These are phyloP conservation scores for Dryas iulia DNA, from an alignment of 1,140 invertebrate species.

Conservation along the genomic window DNA sequence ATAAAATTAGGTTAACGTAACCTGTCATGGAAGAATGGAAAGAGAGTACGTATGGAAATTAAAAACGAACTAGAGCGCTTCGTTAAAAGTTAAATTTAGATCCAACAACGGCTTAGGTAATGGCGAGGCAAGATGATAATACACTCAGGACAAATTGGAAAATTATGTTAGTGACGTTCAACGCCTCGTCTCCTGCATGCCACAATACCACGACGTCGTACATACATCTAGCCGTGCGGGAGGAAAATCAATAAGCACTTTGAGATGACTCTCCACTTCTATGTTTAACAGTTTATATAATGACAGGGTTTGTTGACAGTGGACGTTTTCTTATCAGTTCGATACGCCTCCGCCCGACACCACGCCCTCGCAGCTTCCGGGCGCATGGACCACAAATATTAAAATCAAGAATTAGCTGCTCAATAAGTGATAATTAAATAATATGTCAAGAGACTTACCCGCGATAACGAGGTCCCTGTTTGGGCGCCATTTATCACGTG, in stretches of 20 bases:
- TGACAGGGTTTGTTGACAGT: slow-evolving; percentile 70
- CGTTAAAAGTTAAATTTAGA: slow-evolving; percentile 34
- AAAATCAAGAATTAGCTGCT: background rate
- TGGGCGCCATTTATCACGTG: slow-evolving; percentile 73
- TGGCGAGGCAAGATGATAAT: slow-evolving; percentile 28
- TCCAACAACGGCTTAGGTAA: slow-evolving; percentile 23
- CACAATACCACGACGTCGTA: slow-evolving; percentile 24
- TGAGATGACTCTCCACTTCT: slow-evolving; percentile 51
- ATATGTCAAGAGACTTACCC: slow-evolving; percentile 58
- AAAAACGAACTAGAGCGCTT: slow-evolving; percentile 23
- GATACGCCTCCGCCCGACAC: slow-evolving; percentile 52
- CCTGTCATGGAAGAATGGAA: slow-evolving; percentile 10
- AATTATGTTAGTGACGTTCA: slow-evolving; percentile 26
- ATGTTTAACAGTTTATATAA: slow-evolving; percentile 60
- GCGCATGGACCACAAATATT: slow-evolving; percentile 43
- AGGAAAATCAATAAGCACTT: slow-evolving; percentile 70
- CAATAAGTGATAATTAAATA: slow-evolving; percentile 18
- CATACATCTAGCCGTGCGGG: slow-evolving; percentile 33
- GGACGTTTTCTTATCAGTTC: slow-evolving; percentile 59
- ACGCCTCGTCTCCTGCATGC: slow-evolving; percentile 23
- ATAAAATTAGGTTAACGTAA: slow-evolving; percentile 19
- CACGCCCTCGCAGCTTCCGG: slow-evolving; percentile 52
- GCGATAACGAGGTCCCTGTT: slow-evolving; percentile 60
- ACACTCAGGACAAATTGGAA: slow-evolving; percentile 28
- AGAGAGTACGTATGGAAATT: slow-evolving; percentile 6